Conservation (phyloP, 2,113 vertebrate species). For the Corynorhinus townsendii region DNA sequence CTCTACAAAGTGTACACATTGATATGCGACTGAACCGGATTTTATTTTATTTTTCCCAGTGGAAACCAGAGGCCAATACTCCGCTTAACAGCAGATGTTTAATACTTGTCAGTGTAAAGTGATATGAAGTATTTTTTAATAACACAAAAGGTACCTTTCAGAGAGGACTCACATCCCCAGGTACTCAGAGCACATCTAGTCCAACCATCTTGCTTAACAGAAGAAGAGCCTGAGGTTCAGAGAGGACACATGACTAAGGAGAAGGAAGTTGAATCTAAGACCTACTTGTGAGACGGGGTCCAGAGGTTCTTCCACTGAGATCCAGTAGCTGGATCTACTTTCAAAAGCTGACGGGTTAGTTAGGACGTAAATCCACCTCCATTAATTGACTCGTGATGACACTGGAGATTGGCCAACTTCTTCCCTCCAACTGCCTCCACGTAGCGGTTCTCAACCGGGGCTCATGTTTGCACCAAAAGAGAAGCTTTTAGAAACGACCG, state of each 20-base stretch:
- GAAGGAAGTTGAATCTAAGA: neutral
- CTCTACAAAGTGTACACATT: neutral
- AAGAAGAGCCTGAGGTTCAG: neutral
- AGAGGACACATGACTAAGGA: neutral
- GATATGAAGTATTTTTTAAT: neutral
- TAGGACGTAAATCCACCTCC: neutral
- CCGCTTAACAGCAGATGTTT: neutral
- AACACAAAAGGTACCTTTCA: too few relatives aligned
- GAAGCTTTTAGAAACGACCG: neutral
- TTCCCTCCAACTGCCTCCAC: neutral
- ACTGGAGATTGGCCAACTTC: neutral
- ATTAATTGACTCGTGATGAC: neutral
- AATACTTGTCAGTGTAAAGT: neutral
- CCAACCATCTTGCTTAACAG: neutral
- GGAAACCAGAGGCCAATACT: neutral
- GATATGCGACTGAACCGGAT: neutral
- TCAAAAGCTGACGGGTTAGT: neutral
- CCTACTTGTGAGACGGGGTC: neutral
- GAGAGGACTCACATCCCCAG: too few relatives aligned
- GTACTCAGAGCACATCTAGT: neutral
- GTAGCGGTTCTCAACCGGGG: neutral
- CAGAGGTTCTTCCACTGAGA: neutral
- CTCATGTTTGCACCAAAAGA: neutral
- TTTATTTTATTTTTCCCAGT: too few relatives aligned
- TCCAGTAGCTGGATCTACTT: too few relatives aligned